These are phyloP conservation scores for Bergia puertoricense DNA, from an alignment of 92 coral and sea anemone genomes.

Conservation along the genomic window DNA sequence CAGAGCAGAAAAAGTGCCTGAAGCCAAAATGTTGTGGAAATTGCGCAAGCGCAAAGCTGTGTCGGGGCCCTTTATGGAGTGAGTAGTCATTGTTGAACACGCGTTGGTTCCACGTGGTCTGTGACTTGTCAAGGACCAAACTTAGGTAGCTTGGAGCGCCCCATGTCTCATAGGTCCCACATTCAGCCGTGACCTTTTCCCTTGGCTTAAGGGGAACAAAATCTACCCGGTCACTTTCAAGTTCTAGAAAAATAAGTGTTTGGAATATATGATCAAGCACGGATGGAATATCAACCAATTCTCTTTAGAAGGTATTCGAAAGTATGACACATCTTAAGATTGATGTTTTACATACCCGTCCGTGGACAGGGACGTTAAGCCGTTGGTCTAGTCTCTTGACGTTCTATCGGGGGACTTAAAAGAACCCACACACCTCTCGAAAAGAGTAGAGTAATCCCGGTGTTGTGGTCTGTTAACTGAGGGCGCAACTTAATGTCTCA, in stretches of 20 bases:
- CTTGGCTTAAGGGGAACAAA: conserved; percentile 52
- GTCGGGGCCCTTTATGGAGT: conserved; percentile 52
- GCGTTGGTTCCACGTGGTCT: conserved; percentile 68
- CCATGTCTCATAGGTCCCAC: conserved; percentile 60
- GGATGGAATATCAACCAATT: neutral
- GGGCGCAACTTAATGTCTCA: too few species aligned
- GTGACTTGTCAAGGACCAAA: conserved; percentile 55
- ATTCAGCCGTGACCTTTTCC: conserved; percentile 41
- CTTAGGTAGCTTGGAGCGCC: conserved; percentile 59
- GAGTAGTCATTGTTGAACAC: conserved; percentile 71
- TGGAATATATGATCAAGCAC: neutral
- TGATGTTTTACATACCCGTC: too few species aligned
- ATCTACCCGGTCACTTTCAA: conserved; percentile 48
- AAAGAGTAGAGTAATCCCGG: too few species aligned
- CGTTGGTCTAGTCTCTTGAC: too few species aligned
- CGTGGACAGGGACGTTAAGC: too few species aligned
- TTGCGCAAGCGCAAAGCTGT: conserved; percentile 51
- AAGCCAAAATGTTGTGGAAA: conserved; percentile 59
- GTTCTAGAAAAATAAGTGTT: conserved; percentile 31
- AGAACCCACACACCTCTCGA: too few species aligned
- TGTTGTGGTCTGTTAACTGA: too few species aligned
- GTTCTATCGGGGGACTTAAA: too few species aligned
- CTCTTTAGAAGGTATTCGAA: neutral
- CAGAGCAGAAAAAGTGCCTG: conserved; percentile 70
- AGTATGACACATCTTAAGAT: too few species aligned